Evolutionary conservation across 2,113 vertebrate genomes (phyloP).

Genomic region (Cathartes aura): DNA sequence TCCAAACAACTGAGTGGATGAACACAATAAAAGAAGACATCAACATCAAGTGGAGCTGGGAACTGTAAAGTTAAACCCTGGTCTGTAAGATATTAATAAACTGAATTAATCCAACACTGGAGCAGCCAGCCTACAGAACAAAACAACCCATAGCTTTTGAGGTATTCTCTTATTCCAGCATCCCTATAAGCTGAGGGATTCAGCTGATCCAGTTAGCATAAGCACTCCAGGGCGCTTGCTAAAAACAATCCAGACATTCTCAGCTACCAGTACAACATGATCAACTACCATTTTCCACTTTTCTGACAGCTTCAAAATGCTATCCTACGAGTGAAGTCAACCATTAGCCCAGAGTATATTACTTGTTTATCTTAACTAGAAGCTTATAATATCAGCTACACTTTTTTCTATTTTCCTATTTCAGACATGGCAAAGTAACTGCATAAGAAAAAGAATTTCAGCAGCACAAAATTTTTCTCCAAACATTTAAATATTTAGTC

Average conservation of each 20-base stretch:
- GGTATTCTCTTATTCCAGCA: not conserved
- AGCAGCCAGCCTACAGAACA: not conserved
- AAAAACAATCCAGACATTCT: not conserved
- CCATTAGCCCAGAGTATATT: not conserved
- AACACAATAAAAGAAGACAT: not conserved
- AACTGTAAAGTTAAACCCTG: not conserved
- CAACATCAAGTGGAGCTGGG: not conserved
- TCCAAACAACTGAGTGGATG: not conserved
- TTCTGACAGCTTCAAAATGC: not conserved
- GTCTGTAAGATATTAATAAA: not conserved
- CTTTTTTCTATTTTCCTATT: not conserved
- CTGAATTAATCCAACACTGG: not conserved
- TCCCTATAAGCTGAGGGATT: not conserved
- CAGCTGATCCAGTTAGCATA: not conserved
- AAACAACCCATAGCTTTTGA: not conserved
- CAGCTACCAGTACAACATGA: not conserved
- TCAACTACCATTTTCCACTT: not conserved
- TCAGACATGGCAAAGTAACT: not conserved
- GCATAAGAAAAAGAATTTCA: not conserved
- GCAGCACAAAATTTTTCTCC: not conserved
- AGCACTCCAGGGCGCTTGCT: not conserved
- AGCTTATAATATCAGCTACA: not conserved
- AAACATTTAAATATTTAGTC: conserved; percentile 4
- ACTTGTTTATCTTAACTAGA: not conserved
- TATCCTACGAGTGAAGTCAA: not conserved